A percentile compares a stretch with the other conserved stretches of the same genome.
Conservation (phyloP, 23 tunicate species). For the Phallusia fumigata region DNA sequence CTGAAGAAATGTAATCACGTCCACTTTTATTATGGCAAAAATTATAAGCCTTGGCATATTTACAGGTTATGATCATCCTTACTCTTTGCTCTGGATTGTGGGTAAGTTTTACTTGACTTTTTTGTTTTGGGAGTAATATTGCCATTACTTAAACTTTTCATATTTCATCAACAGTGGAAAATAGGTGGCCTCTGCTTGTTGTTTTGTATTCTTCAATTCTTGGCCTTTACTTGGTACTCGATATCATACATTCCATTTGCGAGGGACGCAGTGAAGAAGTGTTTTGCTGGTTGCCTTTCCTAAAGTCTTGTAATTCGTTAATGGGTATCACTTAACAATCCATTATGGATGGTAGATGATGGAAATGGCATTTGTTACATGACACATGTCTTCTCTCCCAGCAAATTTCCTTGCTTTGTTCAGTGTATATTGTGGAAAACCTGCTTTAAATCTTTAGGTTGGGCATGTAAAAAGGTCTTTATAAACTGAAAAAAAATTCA, state of each 20-base stretch:
- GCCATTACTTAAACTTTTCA: neutral
- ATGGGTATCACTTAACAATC: too few relatives aligned
- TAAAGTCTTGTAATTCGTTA: constrained; percentile 22
- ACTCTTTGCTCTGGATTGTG: constrained; percentile 64
- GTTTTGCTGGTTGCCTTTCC: constrained; percentile 68
- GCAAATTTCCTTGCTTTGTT: too few relatives aligned
- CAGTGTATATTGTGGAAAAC: too few relatives aligned
- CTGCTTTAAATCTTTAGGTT: too few relatives aligned
- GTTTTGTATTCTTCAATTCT: constrained; percentile 80
- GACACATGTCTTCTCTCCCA: too few relatives aligned
- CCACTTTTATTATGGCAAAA: too few relatives aligned
- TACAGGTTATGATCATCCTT: constrained; percentile 71
- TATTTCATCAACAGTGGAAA: constrained; percentile 48
- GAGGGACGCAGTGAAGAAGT: constrained; percentile 76
- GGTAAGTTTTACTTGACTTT: constrained; percentile 40
- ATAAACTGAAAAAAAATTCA: too few relatives aligned
- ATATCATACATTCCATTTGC: constrained; percentile 94
- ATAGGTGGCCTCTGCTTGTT: constrained; percentile 55
- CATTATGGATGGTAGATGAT: too few relatives aligned
- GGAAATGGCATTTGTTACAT: too few relatives aligned
- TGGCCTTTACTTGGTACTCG: constrained; percentile 91
- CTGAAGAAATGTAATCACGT: too few relatives aligned
- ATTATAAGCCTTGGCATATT: neutral
- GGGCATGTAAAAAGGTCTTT: too few relatives aligned
- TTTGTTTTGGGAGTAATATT: neutral